Evolutionary conservation across 1,140 invertebrate genomes (phyloP), one percentile per base, ranked within the genome.

Genomic region (Plectrocnemia conspersa): DNA sequence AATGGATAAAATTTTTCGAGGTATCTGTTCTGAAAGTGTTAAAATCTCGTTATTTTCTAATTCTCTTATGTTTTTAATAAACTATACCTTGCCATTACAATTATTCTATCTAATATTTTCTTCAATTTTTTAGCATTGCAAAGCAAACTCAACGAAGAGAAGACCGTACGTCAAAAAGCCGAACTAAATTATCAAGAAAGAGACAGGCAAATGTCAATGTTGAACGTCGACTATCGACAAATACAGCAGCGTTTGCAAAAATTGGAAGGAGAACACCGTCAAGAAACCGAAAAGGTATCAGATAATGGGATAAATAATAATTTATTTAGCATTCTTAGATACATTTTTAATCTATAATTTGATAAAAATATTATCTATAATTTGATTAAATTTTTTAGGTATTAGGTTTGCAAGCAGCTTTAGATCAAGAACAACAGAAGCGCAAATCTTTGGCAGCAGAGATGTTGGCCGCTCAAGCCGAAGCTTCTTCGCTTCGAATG

Each of bases 151-250:
- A 93, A 91, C 63, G 91, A 94, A 68, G 92, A 96, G 67, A 93
- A 93, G 67, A 81, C 77, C 38, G 81, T 84, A 0, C 77, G 91
- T 44, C 88, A 93, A 65, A 85, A 87, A 54, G 84, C 89, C 0
- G 92, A 96, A 65, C 78, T 86, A 29, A 79, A 82, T 18, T 84
- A 83, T 6, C 89, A 97, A 68, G 92, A 96, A 66, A 91, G 91
- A 64, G 93, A 97, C 68, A 79, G 94, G 6, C 90, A 95, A 68
- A 88, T 94, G 65, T 95, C 89, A 4, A 95, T 96, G 86, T 72
- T 97, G 1, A 88, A 86, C 13, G 90, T 97, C 3, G 94, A 97
- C 70, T 91, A 94, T 66, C 77, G 89, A 6, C 93, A 96, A 72
- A 87, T 95, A 58, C 88, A 93, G 64, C 86, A 94, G 64, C 81